A percentile compares a stretch with the other conserved stretches of the same genome.
These are phyloP conservation scores for Drosophila funebris DNA, from an alignment of 1,140 invertebrate species.

Conservation along the genomic window DNA sequence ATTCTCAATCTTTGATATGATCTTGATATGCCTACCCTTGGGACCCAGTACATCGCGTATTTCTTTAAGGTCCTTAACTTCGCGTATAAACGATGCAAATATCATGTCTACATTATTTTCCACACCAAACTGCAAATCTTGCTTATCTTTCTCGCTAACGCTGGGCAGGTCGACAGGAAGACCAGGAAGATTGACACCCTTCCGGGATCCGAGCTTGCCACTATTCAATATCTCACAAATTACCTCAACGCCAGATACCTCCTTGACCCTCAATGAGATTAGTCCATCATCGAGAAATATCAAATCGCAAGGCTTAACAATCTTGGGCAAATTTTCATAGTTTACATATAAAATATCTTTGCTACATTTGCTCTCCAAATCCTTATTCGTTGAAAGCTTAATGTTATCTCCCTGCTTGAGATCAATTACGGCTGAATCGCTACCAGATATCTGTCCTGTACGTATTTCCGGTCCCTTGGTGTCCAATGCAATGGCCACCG, in stretches of 20 bases:
- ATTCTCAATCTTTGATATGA: conserved; percentile 99
- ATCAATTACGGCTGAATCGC: conserved; percentile 91
- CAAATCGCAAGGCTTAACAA: conserved; percentile 91
- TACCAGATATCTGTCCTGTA: conserved; percentile 94
- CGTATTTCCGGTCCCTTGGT: conserved; percentile 99
- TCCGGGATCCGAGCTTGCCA: conserved; percentile 95
- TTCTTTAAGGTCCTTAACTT: conserved; percentile 93
- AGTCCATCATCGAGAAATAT: conserved; percentile 98
- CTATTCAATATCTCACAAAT: conserved; percentile 97
- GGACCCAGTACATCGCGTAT: conserved; percentile 95
- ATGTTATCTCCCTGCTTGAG: conserved; percentile 90
- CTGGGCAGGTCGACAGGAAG: conserved; percentile 97
- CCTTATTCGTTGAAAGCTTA: conserved; percentile 93
- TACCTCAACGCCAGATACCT: conserved; percentile 84
- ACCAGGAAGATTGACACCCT: conserved; percentile 97
- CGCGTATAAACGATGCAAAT: conserved; percentile 98
- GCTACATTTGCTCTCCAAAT: conserved; percentile 91
- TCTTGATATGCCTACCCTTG: conserved; percentile 95
- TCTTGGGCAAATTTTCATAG: conserved; percentile 97
- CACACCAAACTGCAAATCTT: conserved; percentile 96
- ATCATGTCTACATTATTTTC: conserved; percentile 98
- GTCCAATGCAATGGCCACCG: conserved; percentile 94
- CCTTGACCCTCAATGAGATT: conserved; percentile 94
- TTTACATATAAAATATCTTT: conserved; percentile 88
- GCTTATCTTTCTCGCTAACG: conserved; percentile 98